Base-by-base conservation (phyloP, 2,113 vertebrate species). In the Clinocottus analis region DNA sequence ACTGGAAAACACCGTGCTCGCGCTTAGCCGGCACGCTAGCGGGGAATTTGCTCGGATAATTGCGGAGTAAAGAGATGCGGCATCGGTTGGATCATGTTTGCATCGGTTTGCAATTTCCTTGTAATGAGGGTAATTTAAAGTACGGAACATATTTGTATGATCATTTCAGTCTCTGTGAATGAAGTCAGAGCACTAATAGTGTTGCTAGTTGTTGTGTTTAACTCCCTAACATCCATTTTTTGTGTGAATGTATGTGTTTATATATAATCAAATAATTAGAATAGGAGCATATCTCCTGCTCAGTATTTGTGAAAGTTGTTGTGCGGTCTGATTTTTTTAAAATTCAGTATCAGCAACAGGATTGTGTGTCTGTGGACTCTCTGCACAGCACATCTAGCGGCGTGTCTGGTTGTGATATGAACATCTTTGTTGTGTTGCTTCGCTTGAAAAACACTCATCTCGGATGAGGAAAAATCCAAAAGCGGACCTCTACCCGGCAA, bases 1-100 rank as follows among this genome's bases (percentile, higher is more conserved):
- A 90, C 88, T 14, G 73, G 81, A 81, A 89, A 92, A 94, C 91
- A 87, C 47, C 62, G 61, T 2, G 3, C 47, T 75, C 65, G 11
- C 21, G 37, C 65, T 67, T 59, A 41, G 69, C 56, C 14, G 77
- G 43, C 72, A 77, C 21, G 3, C 45, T 51, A 33, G 27, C 53
- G 37, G 2, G 43, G 62, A 66, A n/a, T n/a, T 33, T 5, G 37
- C n/a, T 66, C 0, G 7, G 68, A 17, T 16, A 47, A 58, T 59
- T 9, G 7, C 19, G 12, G 45, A 56, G 56, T 23, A 62, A 55
- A 33, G 25, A 23, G 31, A 66, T 62, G 16, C 21, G 39, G 47
- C 81, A 47, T 8, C 8, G 4, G 31, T 55, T 33, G 63, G 43
- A 56, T 77, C 21, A 25, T 13, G 21, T 58, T 63, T 55, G 67